Evolutionary conservation across 2,797 vertebrate species (phyloP).

Genomic region (Enteromius afrohamiltoni): DNA sequence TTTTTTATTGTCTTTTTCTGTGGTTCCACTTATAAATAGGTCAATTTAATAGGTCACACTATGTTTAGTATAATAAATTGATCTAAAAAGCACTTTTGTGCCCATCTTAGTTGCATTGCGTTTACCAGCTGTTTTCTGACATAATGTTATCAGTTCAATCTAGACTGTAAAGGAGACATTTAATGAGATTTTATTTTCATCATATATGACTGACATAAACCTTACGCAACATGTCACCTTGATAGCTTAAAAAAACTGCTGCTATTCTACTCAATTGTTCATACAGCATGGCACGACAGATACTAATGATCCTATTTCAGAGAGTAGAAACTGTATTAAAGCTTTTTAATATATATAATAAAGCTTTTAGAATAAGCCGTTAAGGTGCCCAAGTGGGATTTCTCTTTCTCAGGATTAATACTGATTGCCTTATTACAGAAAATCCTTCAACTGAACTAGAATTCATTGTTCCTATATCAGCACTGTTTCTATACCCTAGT

Average conservation of each 20-base stretch:
- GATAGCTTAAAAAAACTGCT: not conserved
- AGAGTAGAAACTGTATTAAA: not conserved
- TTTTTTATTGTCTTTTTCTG: not conserved
- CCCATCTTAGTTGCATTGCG: not conserved
- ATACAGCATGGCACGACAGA: not conserved
- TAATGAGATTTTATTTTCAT: not conserved
- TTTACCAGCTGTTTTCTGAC: not conserved
- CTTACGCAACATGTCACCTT: not conserved
- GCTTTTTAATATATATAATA: not conserved
- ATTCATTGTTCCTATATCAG: not conserved
- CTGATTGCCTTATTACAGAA: constrained; percentile 7
- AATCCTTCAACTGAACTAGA: not conserved
- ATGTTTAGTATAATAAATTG: not conserved
- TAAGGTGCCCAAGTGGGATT: not conserved
- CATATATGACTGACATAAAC: not conserved
- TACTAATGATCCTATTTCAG: not conserved
- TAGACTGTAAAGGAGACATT: not conserved
- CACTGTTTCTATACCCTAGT: not conserved
- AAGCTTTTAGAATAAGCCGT: not conserved
- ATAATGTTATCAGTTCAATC: not conserved
- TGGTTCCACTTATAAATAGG: not conserved
- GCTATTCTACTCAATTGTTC: not conserved
- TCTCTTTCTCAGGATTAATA: constrained; percentile 1
- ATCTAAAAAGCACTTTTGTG: not conserved
- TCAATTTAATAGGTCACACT: not conserved